Evolutionary conservation across 1,140 invertebrate species (phyloP).

Genomic region (Drosophila littoralis): DNA sequence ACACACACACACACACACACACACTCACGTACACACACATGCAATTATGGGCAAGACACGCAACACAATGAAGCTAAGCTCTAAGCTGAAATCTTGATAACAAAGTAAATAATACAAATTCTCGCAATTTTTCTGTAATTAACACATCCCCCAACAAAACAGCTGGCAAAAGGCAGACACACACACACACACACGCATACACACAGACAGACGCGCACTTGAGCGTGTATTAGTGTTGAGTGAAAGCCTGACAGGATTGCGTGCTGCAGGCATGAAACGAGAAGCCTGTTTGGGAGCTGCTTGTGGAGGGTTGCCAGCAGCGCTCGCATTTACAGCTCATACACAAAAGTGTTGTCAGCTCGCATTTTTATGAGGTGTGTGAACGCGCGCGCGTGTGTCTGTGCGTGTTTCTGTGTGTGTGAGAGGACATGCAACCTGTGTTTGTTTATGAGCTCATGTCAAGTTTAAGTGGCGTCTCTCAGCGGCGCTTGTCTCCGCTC

Average conservation of each 20-base stretch:
- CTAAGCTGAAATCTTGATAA: slow-evolving; percentile 66
- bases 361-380: slow-evolving; percentile 73
- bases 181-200: slow-evolving; percentile 26
- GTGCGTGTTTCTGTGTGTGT: slow-evolving; percentile 48
- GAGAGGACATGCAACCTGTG: slow-evolving; percentile 71
- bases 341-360: slow-evolving; percentile 69
- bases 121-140: slow-evolving; percentile 81
- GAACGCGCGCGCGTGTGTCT: slow-evolving; percentile 19
- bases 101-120: slow-evolving; percentile 81
- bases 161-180: slow-evolving; percentile 43
- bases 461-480: slow-evolving; percentile 64
- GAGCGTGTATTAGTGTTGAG: slow-evolving; percentile 50
- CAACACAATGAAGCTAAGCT: slow-evolving; percentile 45
- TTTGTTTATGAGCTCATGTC: slow-evolving; percentile 67
- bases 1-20: slow-evolving; percentile 9
- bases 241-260: slow-evolving; percentile 66
- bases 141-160: slow-evolving; percentile 67
- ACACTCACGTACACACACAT: slow-evolving; percentile 22
- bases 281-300: slow-evolving; percentile 10
- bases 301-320: slow-evolving; percentile 27
- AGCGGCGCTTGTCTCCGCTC: slow-evolving; percentile 13
- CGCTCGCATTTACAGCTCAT: slow-evolving; percentile 58
- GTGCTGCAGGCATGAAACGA: slow-evolving; percentile 66
- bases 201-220: slow-evolving; percentile 16
- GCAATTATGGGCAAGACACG: slow-evolving; percentile 45